Conservation (phyloP, 2,113 vertebrate genomes). For the Morone saxatilis region DNA sequence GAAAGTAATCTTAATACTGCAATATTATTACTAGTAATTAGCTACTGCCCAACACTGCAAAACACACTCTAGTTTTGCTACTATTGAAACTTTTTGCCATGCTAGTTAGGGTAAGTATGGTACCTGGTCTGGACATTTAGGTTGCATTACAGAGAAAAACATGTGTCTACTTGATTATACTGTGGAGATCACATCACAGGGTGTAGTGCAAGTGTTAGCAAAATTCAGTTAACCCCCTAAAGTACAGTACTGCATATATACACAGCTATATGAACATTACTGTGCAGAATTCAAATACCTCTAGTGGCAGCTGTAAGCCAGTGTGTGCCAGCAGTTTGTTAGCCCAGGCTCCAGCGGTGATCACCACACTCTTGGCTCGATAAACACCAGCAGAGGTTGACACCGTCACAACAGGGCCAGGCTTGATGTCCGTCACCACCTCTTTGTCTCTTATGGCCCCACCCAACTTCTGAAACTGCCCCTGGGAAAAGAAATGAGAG, state of each 20-base stretch:
- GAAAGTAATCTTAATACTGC: too few relatives aligned
- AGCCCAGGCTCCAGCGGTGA: conserved; percentile 91
- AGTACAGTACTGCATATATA: not conserved
- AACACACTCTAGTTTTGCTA: too few relatives aligned
- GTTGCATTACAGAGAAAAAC: too few relatives aligned
- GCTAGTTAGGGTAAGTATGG: too few relatives aligned
- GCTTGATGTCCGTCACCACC: conserved; percentile 86
- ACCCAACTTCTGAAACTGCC: conserved; percentile 79
- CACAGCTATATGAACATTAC: not conserved
- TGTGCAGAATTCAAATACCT: conserved; percentile 80
- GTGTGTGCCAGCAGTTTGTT: conserved; percentile 83
- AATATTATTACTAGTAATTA: too few relatives aligned
- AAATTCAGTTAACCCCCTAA: not conserved
- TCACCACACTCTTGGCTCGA: conserved; percentile 85
- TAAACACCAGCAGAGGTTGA: conserved; percentile 84
- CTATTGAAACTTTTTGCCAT: too few relatives aligned
- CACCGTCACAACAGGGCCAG: conserved; percentile 84
- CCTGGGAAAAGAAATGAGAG: conserved; percentile 76
- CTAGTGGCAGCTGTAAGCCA: conserved; percentile 88
- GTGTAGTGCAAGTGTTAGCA: too few relatives aligned
- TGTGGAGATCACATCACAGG: too few relatives aligned
- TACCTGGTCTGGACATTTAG: too few relatives aligned
- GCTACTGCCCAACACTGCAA: too few relatives aligned
- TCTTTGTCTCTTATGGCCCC: conserved; percentile 88
- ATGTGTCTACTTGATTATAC: too few relatives aligned